These are phyloP conservation scores for Entomobrya multifasciata DNA, from an alignment of 2,888 invertebrate genomes.

Conservation along the genomic window DNA sequence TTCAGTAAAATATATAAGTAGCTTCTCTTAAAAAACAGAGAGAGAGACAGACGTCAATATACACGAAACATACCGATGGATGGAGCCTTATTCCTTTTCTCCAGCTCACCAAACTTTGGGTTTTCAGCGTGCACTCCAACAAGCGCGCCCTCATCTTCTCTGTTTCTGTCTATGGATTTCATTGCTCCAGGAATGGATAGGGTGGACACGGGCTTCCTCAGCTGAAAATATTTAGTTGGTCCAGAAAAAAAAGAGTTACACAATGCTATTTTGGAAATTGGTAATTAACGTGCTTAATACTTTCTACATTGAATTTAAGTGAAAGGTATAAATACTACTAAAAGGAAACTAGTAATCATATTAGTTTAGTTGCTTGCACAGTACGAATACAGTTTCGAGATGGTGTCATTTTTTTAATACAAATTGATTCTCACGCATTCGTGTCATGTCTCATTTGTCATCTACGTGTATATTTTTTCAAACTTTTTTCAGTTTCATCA, in stretches of 20 bases:
- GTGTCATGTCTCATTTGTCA: constrained; percentile 2
- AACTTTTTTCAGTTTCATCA: neutral
- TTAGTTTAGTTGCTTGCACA: constrained; percentile 1
- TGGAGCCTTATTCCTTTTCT: constrained; percentile 81
- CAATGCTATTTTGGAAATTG: too few relatives aligned
- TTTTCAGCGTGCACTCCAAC: constrained; percentile 95
- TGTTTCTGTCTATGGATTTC: constrained; percentile 81
- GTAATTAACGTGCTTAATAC: too few relatives aligned
- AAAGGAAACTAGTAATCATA: too few relatives aligned
- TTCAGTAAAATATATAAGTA: neutral
- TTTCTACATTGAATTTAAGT: neutral
- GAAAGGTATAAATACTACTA: too few relatives aligned
- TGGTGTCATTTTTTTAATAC: too few relatives aligned
- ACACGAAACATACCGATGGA: constrained; percentile 76
- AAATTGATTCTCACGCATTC: constrained; percentile 9
- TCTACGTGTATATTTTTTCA: neutral
- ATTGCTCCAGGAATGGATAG: constrained; percentile 94
- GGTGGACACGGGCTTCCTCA: constrained; percentile 98
- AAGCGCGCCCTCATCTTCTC: constrained; percentile 93
- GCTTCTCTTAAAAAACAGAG: constrained; percentile 1
- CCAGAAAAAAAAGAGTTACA: too few relatives aligned
- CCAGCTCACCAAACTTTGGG: constrained; percentile 94
- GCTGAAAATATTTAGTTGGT: constrained; percentile 82
- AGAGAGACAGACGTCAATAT: constrained; percentile 17
- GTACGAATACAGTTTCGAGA: constrained; percentile 67